These are phyloP conservation scores for Corythoichthys intestinalis DNA, from an alignment of 2,113 vertebrate genomes.

Conservation along the genomic window DNA sequence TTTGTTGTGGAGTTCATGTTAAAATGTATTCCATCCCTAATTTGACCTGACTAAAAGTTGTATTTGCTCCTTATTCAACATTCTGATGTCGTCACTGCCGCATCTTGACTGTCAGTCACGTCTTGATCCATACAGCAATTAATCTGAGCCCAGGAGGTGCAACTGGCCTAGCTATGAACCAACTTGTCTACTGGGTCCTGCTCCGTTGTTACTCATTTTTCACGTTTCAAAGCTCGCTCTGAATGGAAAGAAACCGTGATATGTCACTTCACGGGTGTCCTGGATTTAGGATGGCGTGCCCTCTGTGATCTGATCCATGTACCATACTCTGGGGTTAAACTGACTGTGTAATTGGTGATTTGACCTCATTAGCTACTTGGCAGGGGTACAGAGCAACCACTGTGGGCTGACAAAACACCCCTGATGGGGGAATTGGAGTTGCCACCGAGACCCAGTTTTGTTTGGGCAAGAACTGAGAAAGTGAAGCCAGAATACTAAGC, in stretches of 20 bases:
- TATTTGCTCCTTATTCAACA: slow-evolving; percentile 22
- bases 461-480: slow-evolving; percentile 6
- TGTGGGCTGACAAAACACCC: slow-evolving; percentile 50
- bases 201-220: slow-evolving; percentile 11
- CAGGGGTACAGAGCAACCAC: slow-evolving; percentile 36
- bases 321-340: slow-evolving; percentile 49
- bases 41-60: neutral
- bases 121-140: slow-evolving; percentile 56
- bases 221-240: slow-evolving; percentile 5
- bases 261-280: slow-evolving; percentile 33
- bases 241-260: slow-evolving; percentile 27
- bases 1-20: too few relatives aligned
- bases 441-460: slow-evolving; percentile 10
- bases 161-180: slow-evolving; percentile 51
- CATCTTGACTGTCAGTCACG: slow-evolving; percentile 54
- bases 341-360: slow-evolving; percentile 62
- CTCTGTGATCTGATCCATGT: slow-evolving; percentile 43
- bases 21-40: neutral
- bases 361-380: slow-evolving; percentile 70
- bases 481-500: slow-evolving; percentile 1
- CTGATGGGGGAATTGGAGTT: slow-evolving; percentile 13
- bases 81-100: slow-evolving; percentile 26
- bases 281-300: slow-evolving; percentile 39
- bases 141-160: slow-evolving; percentile 44
- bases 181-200: slow-evolving; percentile 26